Conservation (phyloP, 1,140 invertebrate species). For the Hylaeus volcanicus region DNA sequence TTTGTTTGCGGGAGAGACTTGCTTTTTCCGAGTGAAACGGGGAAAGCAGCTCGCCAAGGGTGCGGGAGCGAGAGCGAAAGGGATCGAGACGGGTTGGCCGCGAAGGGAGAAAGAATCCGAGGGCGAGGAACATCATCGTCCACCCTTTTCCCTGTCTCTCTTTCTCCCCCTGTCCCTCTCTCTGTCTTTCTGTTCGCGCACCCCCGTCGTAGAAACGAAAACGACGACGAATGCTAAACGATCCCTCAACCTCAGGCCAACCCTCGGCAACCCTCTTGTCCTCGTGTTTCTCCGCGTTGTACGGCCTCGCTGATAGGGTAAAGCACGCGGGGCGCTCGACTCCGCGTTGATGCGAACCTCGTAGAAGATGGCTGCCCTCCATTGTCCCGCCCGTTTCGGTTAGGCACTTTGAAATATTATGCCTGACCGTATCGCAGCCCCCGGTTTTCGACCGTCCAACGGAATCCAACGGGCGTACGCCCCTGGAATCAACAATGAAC, state of each 20-base stretch:
- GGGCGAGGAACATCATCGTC: conserved; percentile 48
- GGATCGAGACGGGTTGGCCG: conserved; percentile 8
- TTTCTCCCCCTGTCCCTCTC: neutral
- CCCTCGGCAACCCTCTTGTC: conserved; percentile 68
- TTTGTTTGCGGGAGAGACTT: conserved; percentile 73
- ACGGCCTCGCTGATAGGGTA: conserved; percentile 69
- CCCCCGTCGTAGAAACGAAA: conserved; percentile 60
- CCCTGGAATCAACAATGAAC: conserved; percentile 18
- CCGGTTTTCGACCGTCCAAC: conserved; percentile 24
- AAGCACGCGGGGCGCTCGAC: conserved; percentile 36
- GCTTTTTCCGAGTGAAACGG: conserved; percentile 60
- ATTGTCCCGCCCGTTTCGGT: conserved; percentile 64
- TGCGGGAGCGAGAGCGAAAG: neutral
- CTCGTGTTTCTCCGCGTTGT: conserved; percentile 64
- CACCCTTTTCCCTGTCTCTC: conserved; percentile 32
- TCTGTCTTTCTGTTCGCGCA: conserved; percentile 21
- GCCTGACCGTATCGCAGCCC: conserved; percentile 64
- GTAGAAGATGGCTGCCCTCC: conserved; percentile 72
- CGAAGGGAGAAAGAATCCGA: conserved; percentile 49
- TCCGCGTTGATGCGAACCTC: conserved; percentile 62
- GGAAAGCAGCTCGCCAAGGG: conserved; percentile 1
- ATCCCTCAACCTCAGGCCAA: conserved; percentile 68
- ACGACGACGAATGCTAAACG: conserved; percentile 71
- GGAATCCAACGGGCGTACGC: conserved; percentile 30
- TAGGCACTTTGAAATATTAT: conserved; percentile 77